phyloP scores from a whole-genome alignment of 2,797 vertebrate species.

The Benthosema pterotum region DNA sequence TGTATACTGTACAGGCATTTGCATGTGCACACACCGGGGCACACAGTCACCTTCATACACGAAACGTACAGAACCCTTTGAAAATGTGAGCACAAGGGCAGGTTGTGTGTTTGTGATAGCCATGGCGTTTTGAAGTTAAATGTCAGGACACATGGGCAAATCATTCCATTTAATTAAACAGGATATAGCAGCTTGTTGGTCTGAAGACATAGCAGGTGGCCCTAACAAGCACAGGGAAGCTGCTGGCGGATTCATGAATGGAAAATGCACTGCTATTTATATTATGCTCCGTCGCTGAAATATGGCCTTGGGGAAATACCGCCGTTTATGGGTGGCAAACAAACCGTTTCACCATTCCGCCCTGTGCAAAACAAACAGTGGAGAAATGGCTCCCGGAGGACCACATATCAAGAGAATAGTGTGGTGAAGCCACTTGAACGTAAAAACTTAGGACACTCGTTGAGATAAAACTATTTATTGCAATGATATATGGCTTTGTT shows the following conservation, averaged over 20 bases:
- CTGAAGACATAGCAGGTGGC: not conserved
- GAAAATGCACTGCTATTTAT: not conserved
- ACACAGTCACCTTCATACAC: not conserved
- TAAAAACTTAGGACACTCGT: too few species aligned
- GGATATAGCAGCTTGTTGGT: not conserved
- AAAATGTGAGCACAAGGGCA: slow-evolving; percentile 4
- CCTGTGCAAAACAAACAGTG: too few species aligned
- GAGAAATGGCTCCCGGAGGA: too few species aligned
- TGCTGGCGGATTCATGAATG: slow-evolving; percentile 6
- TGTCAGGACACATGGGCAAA: slow-evolving; percentile 19
- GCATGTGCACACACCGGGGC: not conserved
- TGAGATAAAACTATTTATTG: too few species aligned
- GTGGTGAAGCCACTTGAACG: too few species aligned
- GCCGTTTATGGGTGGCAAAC: too few species aligned
- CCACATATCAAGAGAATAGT: too few species aligned
- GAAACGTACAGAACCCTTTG: slow-evolving; percentile 4
- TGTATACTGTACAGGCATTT: not conserved
- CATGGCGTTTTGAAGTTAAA: slow-evolving; percentile 36
- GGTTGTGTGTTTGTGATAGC: slow-evolving; percentile 8
- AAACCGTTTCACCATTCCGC: too few species aligned
- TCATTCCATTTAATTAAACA: slow-evolving; percentile 27
- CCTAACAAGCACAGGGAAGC: not conserved
- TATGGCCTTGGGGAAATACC: not conserved
- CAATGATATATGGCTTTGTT: too few species aligned
- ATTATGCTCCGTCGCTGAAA: slow-evolving; percentile 13